Conservation (phyloP, 2,888 invertebrate genomes). For the Ctena decussata region DNA sequence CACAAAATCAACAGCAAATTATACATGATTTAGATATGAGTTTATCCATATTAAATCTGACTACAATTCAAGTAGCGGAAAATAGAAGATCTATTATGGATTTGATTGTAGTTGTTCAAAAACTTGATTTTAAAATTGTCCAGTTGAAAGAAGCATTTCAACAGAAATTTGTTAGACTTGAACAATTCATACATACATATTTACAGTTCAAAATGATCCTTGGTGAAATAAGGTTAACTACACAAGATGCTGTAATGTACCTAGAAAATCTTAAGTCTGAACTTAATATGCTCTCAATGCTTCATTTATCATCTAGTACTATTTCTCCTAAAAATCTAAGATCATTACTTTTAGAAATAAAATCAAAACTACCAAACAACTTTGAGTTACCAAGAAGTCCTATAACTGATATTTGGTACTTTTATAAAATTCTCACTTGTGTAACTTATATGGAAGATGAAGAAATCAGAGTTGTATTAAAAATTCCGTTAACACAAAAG, state of each 20-base stretch:
- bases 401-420: slow-evolving; percentile 31
- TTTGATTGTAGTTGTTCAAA: neutral
- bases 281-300: slow-evolving; percentile 21
- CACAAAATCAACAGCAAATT: neutral
- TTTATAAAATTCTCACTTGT: slow-evolving; percentile 25
- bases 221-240: slow-evolving; percentile 11
- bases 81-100: neutral
- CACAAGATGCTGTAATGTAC: neutral
- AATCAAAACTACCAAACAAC: slow-evolving; percentile 24
- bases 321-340: slow-evolving; percentile 29
- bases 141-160: neutral
- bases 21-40: neutral
- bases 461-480: slow-evolving; percentile 16
- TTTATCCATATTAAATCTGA: neutral
- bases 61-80: neutral
- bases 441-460: slow-evolving; percentile 16
- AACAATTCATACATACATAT: neutral
- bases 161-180: neutral
- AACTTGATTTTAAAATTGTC: neutral
- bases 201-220: slow-evolving; percentile 11
- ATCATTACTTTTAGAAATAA: slow-evolving; percentile 5
- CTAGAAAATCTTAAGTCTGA: slow-evolving; percentile 24
- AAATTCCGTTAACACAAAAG: slow-evolving; percentile 10
- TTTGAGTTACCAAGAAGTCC: slow-evolving; percentile 27
- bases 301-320: slow-evolving; percentile 11